Conservation (phyloP, 2,113 vertebrate genomes). For the Euleptes europaea region DNA sequence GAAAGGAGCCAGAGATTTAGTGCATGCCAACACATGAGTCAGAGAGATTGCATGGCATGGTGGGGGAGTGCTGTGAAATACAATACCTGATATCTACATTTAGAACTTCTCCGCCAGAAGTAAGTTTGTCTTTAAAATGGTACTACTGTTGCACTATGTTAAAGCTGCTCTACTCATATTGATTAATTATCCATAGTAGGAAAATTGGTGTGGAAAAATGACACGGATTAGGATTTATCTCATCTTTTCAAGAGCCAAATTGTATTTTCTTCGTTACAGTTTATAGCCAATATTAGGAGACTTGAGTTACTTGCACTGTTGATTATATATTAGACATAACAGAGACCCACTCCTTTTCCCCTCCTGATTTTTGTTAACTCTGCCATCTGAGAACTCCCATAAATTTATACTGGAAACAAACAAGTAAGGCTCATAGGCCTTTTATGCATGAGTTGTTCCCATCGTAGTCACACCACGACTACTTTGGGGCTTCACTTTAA, state of each 20-base stretch:
- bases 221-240: accelerated
- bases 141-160: neutral
- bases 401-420: neutral
- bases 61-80: neutral
- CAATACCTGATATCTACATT: neutral
- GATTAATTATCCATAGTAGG: neutral
- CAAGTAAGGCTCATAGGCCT: neutral
- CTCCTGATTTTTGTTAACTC: neutral
- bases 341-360: neutral
- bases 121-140: accelerated
- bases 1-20: constrained; percentile 14
- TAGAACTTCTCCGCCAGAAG: neutral
- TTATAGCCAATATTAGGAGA: too few relatives aligned
- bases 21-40: constrained; percentile 34
- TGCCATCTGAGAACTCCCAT: neutral
- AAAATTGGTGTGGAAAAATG: neutral
- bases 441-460: too few relatives aligned
- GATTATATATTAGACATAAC: neutral
- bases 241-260: neutral
- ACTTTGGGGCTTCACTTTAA: too few relatives aligned
- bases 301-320: neutral
- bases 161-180: neutral
- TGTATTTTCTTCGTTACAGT: neutral
- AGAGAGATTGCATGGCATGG: neutral
- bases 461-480: too few relatives aligned